Conservation (phyloP, 2,797 vertebrate genomes). For the Gallinago solitaria region DNA sequence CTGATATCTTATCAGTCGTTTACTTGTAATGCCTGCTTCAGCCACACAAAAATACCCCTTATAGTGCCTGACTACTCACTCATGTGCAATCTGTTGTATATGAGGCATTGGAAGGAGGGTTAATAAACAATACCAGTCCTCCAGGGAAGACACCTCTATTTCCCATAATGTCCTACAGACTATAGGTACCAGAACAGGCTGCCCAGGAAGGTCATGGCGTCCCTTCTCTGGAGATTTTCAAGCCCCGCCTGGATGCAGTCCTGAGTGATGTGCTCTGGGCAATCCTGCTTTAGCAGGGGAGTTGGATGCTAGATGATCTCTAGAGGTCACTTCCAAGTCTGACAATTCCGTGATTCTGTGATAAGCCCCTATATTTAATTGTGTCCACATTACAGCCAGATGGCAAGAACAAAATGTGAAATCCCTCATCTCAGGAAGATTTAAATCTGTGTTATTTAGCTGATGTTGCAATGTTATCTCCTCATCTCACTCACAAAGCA, state of each 20-base stretch:
- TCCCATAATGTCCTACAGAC: not conserved
- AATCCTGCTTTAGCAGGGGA: too few relatives aligned
- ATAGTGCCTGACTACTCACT: not conserved
- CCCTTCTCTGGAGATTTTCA: too few relatives aligned
- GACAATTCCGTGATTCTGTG: too few relatives aligned
- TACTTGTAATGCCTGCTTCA: not conserved
- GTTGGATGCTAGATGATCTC: too few relatives aligned
- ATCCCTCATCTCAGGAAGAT: not conserved
- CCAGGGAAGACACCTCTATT: not conserved
- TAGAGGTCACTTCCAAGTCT: too few relatives aligned
- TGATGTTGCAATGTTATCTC: not conserved
- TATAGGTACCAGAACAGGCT: not conserved
- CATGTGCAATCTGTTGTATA: not conserved
- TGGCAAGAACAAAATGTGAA: not conserved
- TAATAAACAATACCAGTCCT: not conserved
- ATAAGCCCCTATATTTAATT: not conserved
- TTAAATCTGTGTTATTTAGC: not conserved
- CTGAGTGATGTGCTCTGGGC: too few relatives aligned
- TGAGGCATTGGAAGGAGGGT: not conserved
- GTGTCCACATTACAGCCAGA: not conserved
- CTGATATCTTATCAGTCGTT: not conserved
- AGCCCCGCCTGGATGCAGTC: too few relatives aligned
- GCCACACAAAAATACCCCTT: not conserved
- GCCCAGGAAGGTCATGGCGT: too few relatives aligned
- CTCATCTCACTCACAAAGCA: not conserved